Base-by-base conservation (phyloP, 1,140 invertebrate species). In the Drosophila lacteicornis region DNA sequence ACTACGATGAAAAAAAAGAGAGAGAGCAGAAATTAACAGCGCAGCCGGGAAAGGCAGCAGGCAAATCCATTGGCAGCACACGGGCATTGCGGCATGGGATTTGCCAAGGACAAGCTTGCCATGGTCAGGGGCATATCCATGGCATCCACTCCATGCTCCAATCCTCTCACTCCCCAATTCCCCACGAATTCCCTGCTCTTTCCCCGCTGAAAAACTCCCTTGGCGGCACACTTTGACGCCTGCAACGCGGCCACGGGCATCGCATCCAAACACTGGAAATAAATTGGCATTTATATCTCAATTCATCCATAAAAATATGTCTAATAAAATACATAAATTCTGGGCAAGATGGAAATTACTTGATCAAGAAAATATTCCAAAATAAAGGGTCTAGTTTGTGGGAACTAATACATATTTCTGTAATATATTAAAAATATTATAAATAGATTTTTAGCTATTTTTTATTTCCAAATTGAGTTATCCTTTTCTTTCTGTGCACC, bases 201-300 rank as follows among this genome's bases (percentile, higher is more conserved):
- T 56, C 53, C 36, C 36, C 53, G 36, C 19, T 42, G 33, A 45
- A 33, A 62, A 62, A 53, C 25, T 45, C 30, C 49, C 13, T 11
- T 71, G 47, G 68, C 59, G 50, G 58, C 71, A 62, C 53, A 53
- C 81, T 63, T 68, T 84, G 76, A 82, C 66, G 80, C 65, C 79
- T 79, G 61, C 79, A 67, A 51, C 25, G 46, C 47, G 57, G 50
- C 59, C 57, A 36, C 9, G 51, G 51, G 59, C 58, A 55, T 27
- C 51, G 38, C 71, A 42, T 66, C 30, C 33, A 11, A 43, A 5
- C 50, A 63, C 59, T 63, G 40, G 0, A 13, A 62, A 27, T 17
- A 46, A 61, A 36, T 8, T 1, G 2, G 2, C 0, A 8, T 11
- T 1, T 12, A 0, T 25, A 6, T 2, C 2, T 25, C 22, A 25